A percentile compares a stretch with the other conserved stretches of the same genome.
phyloP scores from a whole-genome alignment of 2,888 invertebrate species.

The Metopia argyrocephala region DNA sequence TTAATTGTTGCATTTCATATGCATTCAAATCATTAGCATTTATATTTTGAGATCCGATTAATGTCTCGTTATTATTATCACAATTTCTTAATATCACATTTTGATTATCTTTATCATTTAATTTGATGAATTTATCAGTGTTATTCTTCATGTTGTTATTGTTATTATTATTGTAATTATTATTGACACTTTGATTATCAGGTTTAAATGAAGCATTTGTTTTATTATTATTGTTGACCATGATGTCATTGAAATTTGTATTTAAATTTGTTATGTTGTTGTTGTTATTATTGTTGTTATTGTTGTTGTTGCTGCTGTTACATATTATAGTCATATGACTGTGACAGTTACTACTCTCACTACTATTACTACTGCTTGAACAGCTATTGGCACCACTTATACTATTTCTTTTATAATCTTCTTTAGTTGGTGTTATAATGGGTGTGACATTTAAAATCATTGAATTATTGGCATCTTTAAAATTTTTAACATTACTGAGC shows the following conservation, averaged over 20 bases:
- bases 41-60: background rate
- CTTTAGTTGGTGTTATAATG: slow-evolving; percentile 24
- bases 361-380: background rate
- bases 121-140: slow-evolving; percentile 25
- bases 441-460: slow-evolving; percentile 18
- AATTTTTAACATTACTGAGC: slow-evolving; percentile 42
- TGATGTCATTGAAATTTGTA: slow-evolving; percentile 41
- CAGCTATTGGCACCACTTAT: slow-evolving; percentile 2
- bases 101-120: slow-evolving; percentile 33
- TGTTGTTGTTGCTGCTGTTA: background rate
- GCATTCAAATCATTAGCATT: slow-evolving; percentile 37
- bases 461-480: slow-evolving; percentile 25
- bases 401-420: background rate
- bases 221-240: slow-evolving; percentile 53
- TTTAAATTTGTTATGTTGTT: slow-evolving; percentile 30
- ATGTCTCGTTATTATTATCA: slow-evolving; percentile 50
- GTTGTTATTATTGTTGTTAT: slow-evolving; percentile 39
- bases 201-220: slow-evolving; percentile 46
- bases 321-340: background rate
- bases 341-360: background rate
- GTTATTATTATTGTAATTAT: slow-evolving; percentile 28
- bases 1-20: slow-evolving; percentile 51
- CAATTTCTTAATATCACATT: slow-evolving; percentile 37
- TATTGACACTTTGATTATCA: slow-evolving; percentile 48
- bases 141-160: slow-evolving; percentile 17